Evolutionary conservation across 2,113 vertebrate genomes (phyloP).

Genomic region (Pitta sordida): DNA sequence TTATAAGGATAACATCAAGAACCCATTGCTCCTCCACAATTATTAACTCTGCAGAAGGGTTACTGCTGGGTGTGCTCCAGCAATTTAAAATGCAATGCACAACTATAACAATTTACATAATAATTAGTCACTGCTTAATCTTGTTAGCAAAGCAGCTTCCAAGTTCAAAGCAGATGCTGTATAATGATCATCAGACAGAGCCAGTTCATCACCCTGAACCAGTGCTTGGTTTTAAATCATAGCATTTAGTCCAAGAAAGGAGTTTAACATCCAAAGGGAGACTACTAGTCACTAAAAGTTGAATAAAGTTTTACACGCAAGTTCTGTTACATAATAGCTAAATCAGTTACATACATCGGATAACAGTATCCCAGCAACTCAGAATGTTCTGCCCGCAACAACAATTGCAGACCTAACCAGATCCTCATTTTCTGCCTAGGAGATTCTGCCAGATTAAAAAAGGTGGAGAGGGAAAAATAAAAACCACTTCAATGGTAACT

Average conservation of each 20-base stretch:
- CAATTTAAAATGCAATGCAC: background rate
- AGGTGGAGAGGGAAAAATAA: background rate
- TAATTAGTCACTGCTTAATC: background rate
- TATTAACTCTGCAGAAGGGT: background rate
- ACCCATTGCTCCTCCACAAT: background rate
- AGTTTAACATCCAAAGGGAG: background rate
- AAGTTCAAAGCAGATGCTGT: background rate
- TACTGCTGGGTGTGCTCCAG: background rate
- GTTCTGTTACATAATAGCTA: background rate
- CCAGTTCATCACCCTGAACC: background rate
- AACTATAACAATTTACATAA: background rate
- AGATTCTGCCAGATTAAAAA: constrained; percentile 1
- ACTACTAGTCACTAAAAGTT: background rate
- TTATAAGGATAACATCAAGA: background rate
- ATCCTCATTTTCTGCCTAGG: background rate
- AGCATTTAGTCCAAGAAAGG: background rate
- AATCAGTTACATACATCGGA: background rate
- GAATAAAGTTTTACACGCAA: background rate
- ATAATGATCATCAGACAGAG: background rate
- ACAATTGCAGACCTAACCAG: background rate
- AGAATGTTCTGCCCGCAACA: background rate
- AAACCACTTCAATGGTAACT: background rate
- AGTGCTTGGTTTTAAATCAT: background rate
- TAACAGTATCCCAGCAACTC: background rate
- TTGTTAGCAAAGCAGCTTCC: background rate